Conservation (phyloP, 2,888 invertebrate species). For the Seira musarum region DNA sequence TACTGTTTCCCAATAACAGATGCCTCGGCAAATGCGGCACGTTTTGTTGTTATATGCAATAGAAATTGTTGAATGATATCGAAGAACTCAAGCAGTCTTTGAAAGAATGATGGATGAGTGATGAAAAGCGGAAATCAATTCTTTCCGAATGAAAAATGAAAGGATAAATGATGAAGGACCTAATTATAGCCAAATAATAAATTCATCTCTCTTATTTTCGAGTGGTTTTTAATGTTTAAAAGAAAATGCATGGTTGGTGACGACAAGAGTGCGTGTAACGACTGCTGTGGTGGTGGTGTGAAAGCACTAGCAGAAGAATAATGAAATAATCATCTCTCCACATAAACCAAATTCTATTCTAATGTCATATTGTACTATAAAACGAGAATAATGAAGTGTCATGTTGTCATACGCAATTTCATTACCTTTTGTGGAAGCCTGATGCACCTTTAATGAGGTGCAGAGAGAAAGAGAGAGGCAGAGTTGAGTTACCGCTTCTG, state of each 20-base stretch:
- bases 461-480: conserved; percentile 17
- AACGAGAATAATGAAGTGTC: conserved; percentile 54
- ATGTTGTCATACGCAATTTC: conserved; percentile 47
- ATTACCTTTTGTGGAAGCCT: conserved; percentile 28
- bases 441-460: conserved; percentile 57
- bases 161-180: conserved; percentile 28
- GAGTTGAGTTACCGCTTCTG: not conserved
- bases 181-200: conserved; percentile 36
- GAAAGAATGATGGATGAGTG: conserved; percentile 47
- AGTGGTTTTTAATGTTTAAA: conserved; percentile 15
- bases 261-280: not conserved
- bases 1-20: not conserved
- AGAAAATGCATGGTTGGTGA: not conserved
- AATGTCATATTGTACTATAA: conserved; percentile 10
- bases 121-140: conserved; percentile 56
- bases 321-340: not conserved
- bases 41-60: not conserved
- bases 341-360: conserved; percentile 2
- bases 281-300: not conserved
- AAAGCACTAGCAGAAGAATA: conserved; percentile 1
- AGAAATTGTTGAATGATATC: not conserved
- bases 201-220: conserved; percentile 24
- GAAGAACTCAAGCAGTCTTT: not conserved
- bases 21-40: not conserved
- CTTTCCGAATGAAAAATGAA: conserved; percentile 40